phyloP scores from a whole-genome alignment of 2,113 vertebrate genomes.

The Cottus gobio region DNA sequence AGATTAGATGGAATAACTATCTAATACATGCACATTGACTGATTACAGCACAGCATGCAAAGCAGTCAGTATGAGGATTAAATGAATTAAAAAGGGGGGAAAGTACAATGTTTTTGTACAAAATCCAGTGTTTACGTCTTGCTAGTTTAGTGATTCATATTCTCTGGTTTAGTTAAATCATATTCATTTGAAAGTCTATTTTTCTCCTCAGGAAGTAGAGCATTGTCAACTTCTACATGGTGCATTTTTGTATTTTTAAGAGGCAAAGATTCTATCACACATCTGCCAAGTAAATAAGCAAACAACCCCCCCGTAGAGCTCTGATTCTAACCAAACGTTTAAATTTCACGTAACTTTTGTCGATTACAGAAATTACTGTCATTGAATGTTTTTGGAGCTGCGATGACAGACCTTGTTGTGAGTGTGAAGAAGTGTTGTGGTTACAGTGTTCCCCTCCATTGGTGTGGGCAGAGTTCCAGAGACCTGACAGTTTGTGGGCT shows the following conservation, averaged over 20 bases:
- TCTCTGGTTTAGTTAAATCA: background rate
- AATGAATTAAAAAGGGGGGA: background rate
- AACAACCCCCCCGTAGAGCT: background rate
- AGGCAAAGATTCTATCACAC: slow-evolving; percentile 9
- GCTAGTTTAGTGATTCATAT: background rate
- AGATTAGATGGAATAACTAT: background rate
- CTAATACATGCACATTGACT: background rate
- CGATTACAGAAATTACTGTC: slow-evolving; percentile 6
- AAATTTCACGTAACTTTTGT: background rate
- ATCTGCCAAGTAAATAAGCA: background rate
- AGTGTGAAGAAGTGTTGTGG: slow-evolving; percentile 85
- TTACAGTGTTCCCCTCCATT: slow-evolving; percentile 88
- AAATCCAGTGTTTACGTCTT: background rate
- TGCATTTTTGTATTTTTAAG: slow-evolving; percentile 18
- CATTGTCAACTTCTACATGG: background rate
- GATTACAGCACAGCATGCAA: background rate
- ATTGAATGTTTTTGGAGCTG: background rate
- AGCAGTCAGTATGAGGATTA: background rate
- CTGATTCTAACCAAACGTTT: background rate
- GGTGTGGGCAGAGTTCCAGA: slow-evolving; percentile 96
- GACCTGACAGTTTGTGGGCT: slow-evolving; percentile 97
- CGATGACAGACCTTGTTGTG: slow-evolving; percentile 87
- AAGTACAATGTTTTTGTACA: background rate
- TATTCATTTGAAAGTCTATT: background rate
- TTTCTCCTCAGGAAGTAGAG: background rate